Evolutionary conservation across 92 coral and sea anemone genomes (phyloP), one percentile per base, ranked within the genome.

Genomic region (Pocillopora meandrina): DNA sequence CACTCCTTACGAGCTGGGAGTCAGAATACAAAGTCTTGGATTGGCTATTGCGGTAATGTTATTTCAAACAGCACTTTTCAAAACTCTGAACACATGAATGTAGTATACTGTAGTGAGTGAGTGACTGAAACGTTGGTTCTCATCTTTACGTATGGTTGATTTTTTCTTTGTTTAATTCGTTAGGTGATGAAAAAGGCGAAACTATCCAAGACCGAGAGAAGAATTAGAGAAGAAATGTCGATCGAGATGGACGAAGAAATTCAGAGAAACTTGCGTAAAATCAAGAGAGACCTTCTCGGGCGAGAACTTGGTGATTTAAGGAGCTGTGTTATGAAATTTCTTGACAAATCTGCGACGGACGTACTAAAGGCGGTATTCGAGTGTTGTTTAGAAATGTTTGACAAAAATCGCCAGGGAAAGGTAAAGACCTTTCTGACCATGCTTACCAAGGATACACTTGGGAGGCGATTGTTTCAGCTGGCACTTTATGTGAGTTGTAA

Each of bases 1-100:
- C 9, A 77, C 93, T n/a, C 95, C 95, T 1, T 95, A 91, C 69
- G 92, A 93, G 18, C 87, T 95, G 42, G 98, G 98, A 18, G 91
- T 95, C 18, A 91, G 92, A 52, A 90, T 95, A 47, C 92, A 90
- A 64, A 93, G 98, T 56, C 59, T 95, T 71, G 98, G 92, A 20
- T 85, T 95, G 35, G 92, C 94, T 18, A 86, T 95, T 71, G 83
- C 93, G 84, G 98, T 95, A 92, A 82, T 19, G 76, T 52, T 72
- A 71, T 69, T 36, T 11, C 8, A 31, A 23, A 14, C 10, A 36
- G 14, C 52, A 42, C 52, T 1, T 42, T 42, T 42, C 52, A 0
- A 42, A 42, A 42, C 52, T 7, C 0, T 42, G 52, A 42, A 42
- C 52, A 42, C 52, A 42, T 42, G 52, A 42, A 42, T 7, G 52